Evolutionary conservation across 2,797 vertebrate genomes (phyloP).

Genomic region (Chelmon rostratus): DNA sequence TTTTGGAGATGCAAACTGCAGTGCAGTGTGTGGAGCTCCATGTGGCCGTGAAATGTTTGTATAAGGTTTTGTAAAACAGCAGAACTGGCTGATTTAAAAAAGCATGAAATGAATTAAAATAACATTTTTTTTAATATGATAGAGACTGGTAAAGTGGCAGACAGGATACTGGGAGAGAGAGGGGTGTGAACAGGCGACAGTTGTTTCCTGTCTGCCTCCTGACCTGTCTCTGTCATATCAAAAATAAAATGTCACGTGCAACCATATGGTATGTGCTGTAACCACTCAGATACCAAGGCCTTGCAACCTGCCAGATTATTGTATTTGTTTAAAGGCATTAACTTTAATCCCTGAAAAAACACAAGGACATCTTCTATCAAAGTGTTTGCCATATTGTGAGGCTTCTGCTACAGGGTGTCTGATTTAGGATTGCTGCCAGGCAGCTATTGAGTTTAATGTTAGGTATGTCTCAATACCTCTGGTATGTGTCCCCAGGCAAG

Average conservation of each 20-base stretch:
- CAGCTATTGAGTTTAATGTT: constrained; percentile 70
- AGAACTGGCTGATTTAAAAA: neutral
- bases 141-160: no score
- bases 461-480: constrained; percentile 71
- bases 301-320: neutral
- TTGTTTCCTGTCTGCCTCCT: no score
- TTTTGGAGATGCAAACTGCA: neutral
- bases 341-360: neutral
- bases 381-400: constrained; percentile 8
- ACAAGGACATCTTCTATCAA: neutral
- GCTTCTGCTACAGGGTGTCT: constrained; percentile 45
- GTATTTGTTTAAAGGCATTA: neutral
- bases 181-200: no score
- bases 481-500: constrained; percentile 67
- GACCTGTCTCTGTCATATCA: no score
- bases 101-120: no score
- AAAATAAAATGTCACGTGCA: no score
- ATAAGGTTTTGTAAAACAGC: neutral
- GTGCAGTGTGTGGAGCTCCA: neutral
- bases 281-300: no score
- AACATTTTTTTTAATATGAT: no score
- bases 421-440: constrained; percentile 56
- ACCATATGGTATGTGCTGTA: no score
- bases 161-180: no score
- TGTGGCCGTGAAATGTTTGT: neutral